A percentile compares a stretch with the other conserved stretches of the same genome.
These are phyloP conservation scores for Ophioderma brevispina DNA, from an alignment of 35 echinoderm and acorn worm genomes.

Conservation along the genomic window DNA sequence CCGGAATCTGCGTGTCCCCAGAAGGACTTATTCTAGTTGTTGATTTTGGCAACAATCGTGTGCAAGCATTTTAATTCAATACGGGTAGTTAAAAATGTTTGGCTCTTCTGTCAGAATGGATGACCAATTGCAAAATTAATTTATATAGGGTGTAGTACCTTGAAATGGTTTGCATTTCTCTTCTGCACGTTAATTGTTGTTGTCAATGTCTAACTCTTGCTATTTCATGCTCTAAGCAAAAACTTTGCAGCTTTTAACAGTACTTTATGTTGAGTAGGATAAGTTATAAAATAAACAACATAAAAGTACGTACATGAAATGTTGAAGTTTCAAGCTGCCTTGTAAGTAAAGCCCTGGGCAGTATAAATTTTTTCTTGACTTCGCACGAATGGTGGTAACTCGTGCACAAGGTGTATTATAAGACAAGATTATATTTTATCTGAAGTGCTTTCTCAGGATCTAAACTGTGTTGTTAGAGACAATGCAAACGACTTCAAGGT, in stretches of 20 bases:
- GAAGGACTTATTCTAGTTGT: slow-evolving; percentile 96
- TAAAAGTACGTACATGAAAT: slow-evolving; percentile 11
- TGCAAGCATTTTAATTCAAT: slow-evolving; percentile 68
- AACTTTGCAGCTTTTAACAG: slow-evolving; percentile 2
- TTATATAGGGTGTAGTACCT: slow-evolving; percentile 16
- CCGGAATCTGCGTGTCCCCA: slow-evolving; percentile 96
- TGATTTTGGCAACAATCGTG: slow-evolving; percentile 97
- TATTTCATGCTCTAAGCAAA: background rate
- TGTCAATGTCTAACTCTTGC: background rate
- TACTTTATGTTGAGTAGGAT: slow-evolving; percentile 10
- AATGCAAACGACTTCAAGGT: background rate
- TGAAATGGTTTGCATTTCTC: slow-evolving; percentile 37
- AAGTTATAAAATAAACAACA: background rate
- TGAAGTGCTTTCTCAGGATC: background rate
- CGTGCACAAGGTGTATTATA: background rate
- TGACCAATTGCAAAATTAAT: background rate
- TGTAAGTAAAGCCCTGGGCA: background rate
- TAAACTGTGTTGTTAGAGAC: slow-evolving; percentile 3
- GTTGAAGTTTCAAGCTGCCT: background rate
- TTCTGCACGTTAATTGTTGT: slow-evolving; percentile 30
- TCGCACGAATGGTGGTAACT: background rate
- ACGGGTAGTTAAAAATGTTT: slow-evolving; percentile 45
- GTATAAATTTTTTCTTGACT: background rate
- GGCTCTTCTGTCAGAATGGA: background rate
- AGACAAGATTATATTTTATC: slow-evolving; percentile 11